Evolutionary conservation across 2,888 invertebrate genomes (phyloP), one percentile per base, ranked within the genome.

Genomic region (Ormyrus pomaceus): DNA sequence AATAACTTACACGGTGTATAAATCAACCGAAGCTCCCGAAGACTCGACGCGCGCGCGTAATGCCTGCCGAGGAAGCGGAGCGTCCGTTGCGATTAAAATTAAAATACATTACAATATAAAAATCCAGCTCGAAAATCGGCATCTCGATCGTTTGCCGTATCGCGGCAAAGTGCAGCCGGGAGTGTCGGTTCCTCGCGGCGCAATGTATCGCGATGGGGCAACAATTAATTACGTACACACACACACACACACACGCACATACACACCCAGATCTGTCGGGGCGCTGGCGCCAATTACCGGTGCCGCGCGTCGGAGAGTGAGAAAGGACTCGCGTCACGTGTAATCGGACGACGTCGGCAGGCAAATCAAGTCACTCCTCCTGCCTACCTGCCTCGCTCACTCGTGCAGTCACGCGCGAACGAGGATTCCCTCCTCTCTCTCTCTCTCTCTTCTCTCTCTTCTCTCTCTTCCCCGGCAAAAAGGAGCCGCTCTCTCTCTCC

Each of bases 231-330:
- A 71, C 34, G 34, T 19, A 19, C 1, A 19, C 19, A 19, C 19
- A 19, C 2, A 19, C 2, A 19, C 19, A 19, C 19, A 19, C 19
- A 19, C 19, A 19, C 19, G n/a, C n/a, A n/a, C n/a, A n/a, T n/a
- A n/a, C n/a, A n/a, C n/a, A n/a, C n/a, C n/a, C 34, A 6, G 2
- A 45, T 55, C 45, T 11, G 64, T 34, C 8, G 5, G 19, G 7
- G 4, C 34, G 59, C 59, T 34, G 59, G 48, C 70, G 58, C 70
- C 70, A 71, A 61, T 70, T 70, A 70, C 58, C 46, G 48, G 46
- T 10, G 34, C 69, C 66, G 19, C 1, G 58, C 46, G n/a, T n/a
- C 11, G 7, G 7, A 19, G 34, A 34, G 34, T 34, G 34, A 34
- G 34, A 34, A 34, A 4, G 34, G 19, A 4, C 11, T 7, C 59